Conservation (phyloP, 2,888 invertebrate species). For the Steinernema hermaphroditum region DNA sequence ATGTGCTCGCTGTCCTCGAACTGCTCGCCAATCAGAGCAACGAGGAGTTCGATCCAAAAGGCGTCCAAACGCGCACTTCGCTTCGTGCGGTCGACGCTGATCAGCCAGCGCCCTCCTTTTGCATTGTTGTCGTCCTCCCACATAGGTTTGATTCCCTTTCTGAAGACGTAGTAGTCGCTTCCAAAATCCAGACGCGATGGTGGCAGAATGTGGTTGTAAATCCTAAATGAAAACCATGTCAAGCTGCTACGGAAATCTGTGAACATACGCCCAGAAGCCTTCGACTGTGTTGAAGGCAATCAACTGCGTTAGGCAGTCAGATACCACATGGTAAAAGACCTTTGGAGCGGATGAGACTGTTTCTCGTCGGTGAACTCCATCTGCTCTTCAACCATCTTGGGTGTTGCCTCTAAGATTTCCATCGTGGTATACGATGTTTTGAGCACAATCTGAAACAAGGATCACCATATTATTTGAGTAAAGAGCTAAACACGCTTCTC, state of each 20-base stretch:
- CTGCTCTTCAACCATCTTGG: neutral
- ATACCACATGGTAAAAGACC: neutral
- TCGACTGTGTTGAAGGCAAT: conserved; percentile 4
- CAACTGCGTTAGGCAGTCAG: neutral
- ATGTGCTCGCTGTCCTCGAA: conserved; percentile 79
- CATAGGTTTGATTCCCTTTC: conserved; percentile 16
- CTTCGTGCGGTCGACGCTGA: neutral
- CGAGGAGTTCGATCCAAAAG: conserved; percentile 41
- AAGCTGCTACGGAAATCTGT: neutral
- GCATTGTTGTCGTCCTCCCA: conserved; percentile 27
- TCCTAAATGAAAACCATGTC: neutral
- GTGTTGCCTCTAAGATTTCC: too few relatives aligned
- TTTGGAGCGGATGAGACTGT: neutral
- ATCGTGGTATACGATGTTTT: too few relatives aligned
- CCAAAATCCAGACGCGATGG: neutral
- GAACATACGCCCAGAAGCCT: neutral
- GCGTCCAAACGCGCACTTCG: conserved; percentile 35
- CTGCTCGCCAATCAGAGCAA: conserved; percentile 70
- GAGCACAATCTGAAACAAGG: too few relatives aligned
- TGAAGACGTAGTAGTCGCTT: conserved; percentile 23
- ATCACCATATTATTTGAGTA: too few relatives aligned
- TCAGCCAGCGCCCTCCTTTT: neutral
- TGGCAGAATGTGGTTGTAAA: neutral
- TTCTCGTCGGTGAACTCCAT: neutral
- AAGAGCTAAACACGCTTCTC: too few relatives aligned